Evolutionary conservation across 2,888 invertebrate species (phyloP).

Genomic region (Cerastis leucographa): DNA sequence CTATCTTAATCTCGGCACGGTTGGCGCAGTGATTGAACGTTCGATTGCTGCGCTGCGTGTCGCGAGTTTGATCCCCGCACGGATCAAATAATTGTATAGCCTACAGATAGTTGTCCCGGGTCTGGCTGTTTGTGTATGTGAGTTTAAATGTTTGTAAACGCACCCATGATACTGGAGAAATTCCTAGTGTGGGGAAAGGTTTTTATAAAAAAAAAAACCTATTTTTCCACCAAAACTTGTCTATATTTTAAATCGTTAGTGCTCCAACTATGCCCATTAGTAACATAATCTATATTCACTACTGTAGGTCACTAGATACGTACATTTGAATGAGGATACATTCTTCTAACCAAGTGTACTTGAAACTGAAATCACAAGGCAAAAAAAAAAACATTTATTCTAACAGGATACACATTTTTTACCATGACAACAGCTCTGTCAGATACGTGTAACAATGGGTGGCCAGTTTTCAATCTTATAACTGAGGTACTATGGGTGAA

Average conservation of each 20-base stretch:
- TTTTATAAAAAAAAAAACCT: too few relatives aligned
- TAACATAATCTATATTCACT: not conserved
- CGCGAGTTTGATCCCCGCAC: too few relatives aligned
- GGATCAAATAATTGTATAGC: too few relatives aligned
- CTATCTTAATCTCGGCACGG: not conserved
- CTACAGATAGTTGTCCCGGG: too few relatives aligned
- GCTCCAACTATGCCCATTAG: not conserved
- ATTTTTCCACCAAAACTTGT: too few relatives aligned
- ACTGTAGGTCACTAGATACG: not conserved
- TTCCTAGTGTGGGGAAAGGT: too few relatives aligned
- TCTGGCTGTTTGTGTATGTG: too few relatives aligned
- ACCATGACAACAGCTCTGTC: not conserved
- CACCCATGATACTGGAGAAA: too few relatives aligned
- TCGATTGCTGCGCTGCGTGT: too few relatives aligned
- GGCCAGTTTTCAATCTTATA: conserved; percentile 20
- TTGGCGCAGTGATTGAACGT: too few relatives aligned
- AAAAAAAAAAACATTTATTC: conserved; percentile 21
- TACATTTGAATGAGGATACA: conserved; percentile 35
- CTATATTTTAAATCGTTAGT: not conserved
- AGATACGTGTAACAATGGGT: not conserved
- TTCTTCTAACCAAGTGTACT: conserved; percentile 34
- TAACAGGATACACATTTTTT: conserved; percentile 53
- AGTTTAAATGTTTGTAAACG: too few relatives aligned
- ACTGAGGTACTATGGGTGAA: not conserved
- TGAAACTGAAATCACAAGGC: conserved; percentile 40